Evolutionary conservation across 2,888 invertebrate species (phyloP), one percentile per base, ranked within the genome.

Genomic region (Deilephila porcellus): DNA sequence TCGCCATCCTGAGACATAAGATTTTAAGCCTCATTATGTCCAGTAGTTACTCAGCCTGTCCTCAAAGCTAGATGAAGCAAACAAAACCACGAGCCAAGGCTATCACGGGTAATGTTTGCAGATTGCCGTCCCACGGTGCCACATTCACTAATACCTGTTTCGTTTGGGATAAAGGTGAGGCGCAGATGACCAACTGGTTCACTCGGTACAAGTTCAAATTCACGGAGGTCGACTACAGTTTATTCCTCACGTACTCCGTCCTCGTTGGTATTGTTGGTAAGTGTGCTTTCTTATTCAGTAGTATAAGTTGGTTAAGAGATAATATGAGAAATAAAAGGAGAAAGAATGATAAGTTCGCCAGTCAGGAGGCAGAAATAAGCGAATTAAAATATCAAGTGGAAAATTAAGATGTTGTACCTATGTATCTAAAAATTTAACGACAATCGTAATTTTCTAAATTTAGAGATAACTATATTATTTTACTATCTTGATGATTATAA

Each of bases 141-240:
- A 75, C 82, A 81, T 85, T 85, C 80, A 90, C 87, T 91, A 92
- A 92, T 91, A 86, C 88, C 88, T 90, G 86, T 92, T 91, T 92
- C 88, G 76, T 93, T 92, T 91, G 88, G 86, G 83, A 85, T 89
- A 86, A 90, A 95, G 96, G 96, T 87, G 96, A 96, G 92, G 91
- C 92, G 85, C 95, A 95, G 87, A 93, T 96, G 85, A 94, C 95
- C 63, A 96, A 94, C 87, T 93, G 95, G 88, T 96, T 95, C 86
- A 93, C 95, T 1, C 92, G 96, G 79, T 93, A 93, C 88, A 93
- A 94, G 85, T 96, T 95, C 89, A 93, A 95, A 79, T 96, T 96
- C 95, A 95, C 95, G 80, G 95, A 95, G 80, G 93, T 95, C 52
- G 95, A 96, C 86, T 96, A 94, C 91, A 95, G 95, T 82, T 88